Base-by-base conservation (phyloP, 1,140 invertebrate genomes). In the Ceratina australensis region DNA sequence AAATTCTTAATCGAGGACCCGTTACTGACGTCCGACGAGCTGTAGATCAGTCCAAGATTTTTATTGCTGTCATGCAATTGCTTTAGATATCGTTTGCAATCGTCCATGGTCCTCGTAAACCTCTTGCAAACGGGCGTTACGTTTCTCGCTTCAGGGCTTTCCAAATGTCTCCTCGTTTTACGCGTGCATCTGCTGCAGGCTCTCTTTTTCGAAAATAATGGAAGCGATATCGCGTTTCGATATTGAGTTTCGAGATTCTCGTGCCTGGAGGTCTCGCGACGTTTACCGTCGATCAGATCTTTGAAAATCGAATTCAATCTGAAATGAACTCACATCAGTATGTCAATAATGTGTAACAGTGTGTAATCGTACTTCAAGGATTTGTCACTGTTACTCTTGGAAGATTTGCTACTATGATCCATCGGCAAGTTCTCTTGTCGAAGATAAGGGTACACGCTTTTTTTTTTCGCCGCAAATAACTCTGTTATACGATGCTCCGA, bases 361-460 rank as follows among this genome's bases (percentile, higher is more conserved):
- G 12, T 22, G 4, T 47, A 3, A 56, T 63, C 56, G 26, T 77
- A 84, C 82, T 79, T 79, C 10, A 78, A 2, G 50, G 81, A 81
- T 49, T 75, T 76, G 1, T 82, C 78, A 50, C 83, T 85, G 67
- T n/a, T 81, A 22, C 64, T 82, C 72, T 77, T 80, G 3, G 78
- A 87, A 0, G 77, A 68, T 80, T 73, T 81, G n/a, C 76, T 78
- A 13, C 69, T 79, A 20, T 52, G 59, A 3, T 79, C 67, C 16
- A 61, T n/a, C 13, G 80, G 69, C n/a, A 79, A 80, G 20, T 18
- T 28, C 12, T 72, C 69, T 10, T 42, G 57, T 26, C 57, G 54
- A 22, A 77, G n/a, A 33, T 57, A 56, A n/a, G 67, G 72, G 10
- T 61, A 63, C 66, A 64, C 8, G 22, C 28, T 61, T 42, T 78